Evolutionary conservation across 2,797 vertebrate genomes (phyloP).

Genomic region (Liparis tanakae): DNA sequence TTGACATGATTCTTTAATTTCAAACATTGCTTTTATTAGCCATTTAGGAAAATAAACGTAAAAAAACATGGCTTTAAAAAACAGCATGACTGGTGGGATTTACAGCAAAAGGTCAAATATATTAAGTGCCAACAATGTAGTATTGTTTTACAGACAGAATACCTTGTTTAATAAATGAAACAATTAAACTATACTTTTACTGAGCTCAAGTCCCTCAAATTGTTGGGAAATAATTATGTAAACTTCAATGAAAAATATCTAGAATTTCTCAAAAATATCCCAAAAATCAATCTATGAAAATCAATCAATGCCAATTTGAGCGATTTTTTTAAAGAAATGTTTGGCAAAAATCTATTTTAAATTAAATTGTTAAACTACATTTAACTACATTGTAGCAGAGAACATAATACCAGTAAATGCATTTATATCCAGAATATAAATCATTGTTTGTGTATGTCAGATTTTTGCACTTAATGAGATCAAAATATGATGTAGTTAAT

Average conservation of each 20-base stretch:
- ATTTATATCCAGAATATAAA: slow-evolving; percentile 23
- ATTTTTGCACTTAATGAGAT: slow-evolving; percentile 29
- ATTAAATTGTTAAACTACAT: no score
- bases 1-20: slow-evolving; percentile 19
- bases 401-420: slow-evolving; percentile 22
- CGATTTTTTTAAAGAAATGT: background rate
- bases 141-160: slow-evolving; percentile 27
- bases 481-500: slow-evolving; percentile 33
- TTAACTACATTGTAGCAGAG: slow-evolving; percentile 34
- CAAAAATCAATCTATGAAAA: background rate
- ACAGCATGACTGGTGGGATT: slow-evolving; percentile 30
- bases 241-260: slow-evolving; percentile 15
- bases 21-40: slow-evolving; percentile 22
- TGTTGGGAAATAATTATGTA: slow-evolving; percentile 12
- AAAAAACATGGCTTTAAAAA: slow-evolving; percentile 10
- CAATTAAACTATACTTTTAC: slow-evolving; percentile 27
- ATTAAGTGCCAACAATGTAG: slow-evolving; percentile 55
- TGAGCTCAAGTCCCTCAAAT: slow-evolving; percentile 17
- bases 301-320: background rate
- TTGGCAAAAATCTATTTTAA: slow-evolving; percentile 10
- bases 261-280: no score
- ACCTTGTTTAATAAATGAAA: background rate
- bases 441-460: background rate
- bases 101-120: slow-evolving; percentile 30
- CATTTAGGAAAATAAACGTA: slow-evolving; percentile 20